A percentile compares a stretch with the other conserved stretches of the same genome.
These are phyloP conservation scores for Zaprionus obscuricornis DNA, from an alignment of 2,888 invertebrate species.

Conservation along the genomic window DNA sequence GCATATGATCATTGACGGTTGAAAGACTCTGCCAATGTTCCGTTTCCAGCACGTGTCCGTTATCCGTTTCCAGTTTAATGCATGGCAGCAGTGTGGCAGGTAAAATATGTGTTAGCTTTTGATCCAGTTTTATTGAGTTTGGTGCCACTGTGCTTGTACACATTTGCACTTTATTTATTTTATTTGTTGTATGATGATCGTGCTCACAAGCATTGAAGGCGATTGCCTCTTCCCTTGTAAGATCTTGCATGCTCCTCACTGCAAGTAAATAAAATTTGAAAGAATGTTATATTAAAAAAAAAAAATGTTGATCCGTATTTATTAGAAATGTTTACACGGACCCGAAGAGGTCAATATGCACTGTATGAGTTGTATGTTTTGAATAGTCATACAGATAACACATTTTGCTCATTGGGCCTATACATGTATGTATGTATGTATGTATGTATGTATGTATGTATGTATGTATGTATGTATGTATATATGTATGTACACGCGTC, in stretches of 20 bases:
- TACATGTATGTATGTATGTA: constrained; percentile 1
- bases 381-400: too few relatives aligned
- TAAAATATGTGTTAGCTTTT: constrained; percentile 18
- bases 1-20: constrained; percentile 44
- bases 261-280: constrained; percentile 50
- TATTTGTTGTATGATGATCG: neutral
- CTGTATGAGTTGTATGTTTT: too few relatives aligned
- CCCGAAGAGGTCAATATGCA: too few relatives aligned
- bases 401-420: constrained; percentile 4
- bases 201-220: constrained; percentile 42
- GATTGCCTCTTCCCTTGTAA: constrained; percentile 59
- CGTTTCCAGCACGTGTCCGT: constrained; percentile 39
- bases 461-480: constrained; percentile 14
- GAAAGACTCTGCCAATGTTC: constrained; percentile 50
- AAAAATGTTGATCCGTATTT: too few relatives aligned
- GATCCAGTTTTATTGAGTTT: constrained; percentile 22
- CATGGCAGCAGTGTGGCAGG: constrained; percentile 20
- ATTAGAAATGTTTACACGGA: too few relatives aligned
- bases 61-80: constrained; percentile 66
- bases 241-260: constrained; percentile 82
- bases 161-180: constrained; percentile 21
- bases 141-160: constrained; percentile 20
- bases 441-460: constrained; percentile 3
- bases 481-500: too few relatives aligned
- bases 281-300: too few relatives aligned